phyloP scores from a whole-genome alignment of 2,888 invertebrate genomes.

The Eupithecia abbreviata region DNA sequence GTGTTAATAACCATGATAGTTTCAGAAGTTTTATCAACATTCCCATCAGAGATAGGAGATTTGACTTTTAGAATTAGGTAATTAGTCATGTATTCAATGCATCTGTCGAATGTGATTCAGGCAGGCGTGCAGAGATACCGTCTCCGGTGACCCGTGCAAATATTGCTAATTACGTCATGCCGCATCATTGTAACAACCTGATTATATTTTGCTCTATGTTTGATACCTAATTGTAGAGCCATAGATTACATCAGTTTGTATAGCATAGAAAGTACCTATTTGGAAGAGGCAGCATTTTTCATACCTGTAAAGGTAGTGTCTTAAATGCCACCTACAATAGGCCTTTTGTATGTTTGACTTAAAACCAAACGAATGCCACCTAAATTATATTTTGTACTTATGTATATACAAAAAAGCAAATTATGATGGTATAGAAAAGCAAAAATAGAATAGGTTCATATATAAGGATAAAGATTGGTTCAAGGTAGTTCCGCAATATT shows the following conservation, averaged over 20 bases:
- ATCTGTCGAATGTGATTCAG: conserved; percentile 55
- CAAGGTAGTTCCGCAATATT: conserved; percentile 16
- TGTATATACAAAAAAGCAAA: neutral
- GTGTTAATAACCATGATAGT: too few relatives aligned
- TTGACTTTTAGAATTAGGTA: conserved; percentile 10
- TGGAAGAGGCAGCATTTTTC: neutral
- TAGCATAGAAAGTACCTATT: neutral
- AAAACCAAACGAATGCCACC: neutral
- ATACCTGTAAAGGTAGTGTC: neutral
- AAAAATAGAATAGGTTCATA: neutral
- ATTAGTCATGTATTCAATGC: conserved; percentile 39
- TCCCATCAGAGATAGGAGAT: neutral
- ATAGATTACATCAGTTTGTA: neutral
- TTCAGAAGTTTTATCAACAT: too few relatives aligned
- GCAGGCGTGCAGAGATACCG: conserved; percentile 52
- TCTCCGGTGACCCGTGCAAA: conserved; percentile 54
- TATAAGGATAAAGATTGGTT: conserved; percentile 10
- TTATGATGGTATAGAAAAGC: neutral
- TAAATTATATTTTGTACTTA: neutral
- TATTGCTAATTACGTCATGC: conserved; percentile 42
- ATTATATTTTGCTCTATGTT: conserved; percentile 37
- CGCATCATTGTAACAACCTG: conserved; percentile 43
- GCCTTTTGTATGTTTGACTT: neutral
- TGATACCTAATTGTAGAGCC: neutral
- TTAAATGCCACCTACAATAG: neutral